A percentile compares a stretch with the other conserved stretches of the same genome.
Evolutionary conservation across 2,888 invertebrate species (phyloP).

Genomic region (Machimus rusticus): DNA sequence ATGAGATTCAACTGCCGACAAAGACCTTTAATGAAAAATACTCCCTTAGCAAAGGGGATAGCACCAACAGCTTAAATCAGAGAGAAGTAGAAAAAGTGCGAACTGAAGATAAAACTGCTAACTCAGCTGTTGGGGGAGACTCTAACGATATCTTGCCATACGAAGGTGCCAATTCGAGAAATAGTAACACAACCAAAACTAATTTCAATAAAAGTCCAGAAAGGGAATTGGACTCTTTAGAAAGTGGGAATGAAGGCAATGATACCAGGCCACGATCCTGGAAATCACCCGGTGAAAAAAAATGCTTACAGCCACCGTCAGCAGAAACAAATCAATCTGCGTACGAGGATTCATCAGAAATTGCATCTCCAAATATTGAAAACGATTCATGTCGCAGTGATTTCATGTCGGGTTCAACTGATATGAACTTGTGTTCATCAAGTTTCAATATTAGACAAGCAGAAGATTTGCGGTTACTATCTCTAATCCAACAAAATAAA

Average conservation of each 20-base stretch:
- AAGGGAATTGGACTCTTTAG: neutral
- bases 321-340: neutral
- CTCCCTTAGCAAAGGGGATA: neutral
- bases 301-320: slow-evolving; percentile 43
- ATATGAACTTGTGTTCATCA: neutral
- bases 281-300: slow-evolving; percentile 52
- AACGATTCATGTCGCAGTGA: neutral
- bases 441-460: neutral
- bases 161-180: neutral
- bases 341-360: neutral
- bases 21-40: neutral
- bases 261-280: slow-evolving; percentile 44
- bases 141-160: neutral
- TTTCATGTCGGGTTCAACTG: neutral
- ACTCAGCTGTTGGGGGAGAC: slow-evolving; percentile 16
- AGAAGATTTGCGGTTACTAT: slow-evolving; percentile 49
- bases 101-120: neutral
- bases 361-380: neutral
- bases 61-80: neutral
- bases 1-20: slow-evolving; percentile 9
- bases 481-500: slow-evolving; percentile 50
- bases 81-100: slow-evolving; percentile 1
- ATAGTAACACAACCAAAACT: neutral
- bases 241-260: slow-evolving; percentile 2
- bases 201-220: neutral